These are phyloP conservation scores for Parochlus steinenii DNA, from an alignment of 2,888 invertebrate genomes.

Conservation along the genomic window DNA sequence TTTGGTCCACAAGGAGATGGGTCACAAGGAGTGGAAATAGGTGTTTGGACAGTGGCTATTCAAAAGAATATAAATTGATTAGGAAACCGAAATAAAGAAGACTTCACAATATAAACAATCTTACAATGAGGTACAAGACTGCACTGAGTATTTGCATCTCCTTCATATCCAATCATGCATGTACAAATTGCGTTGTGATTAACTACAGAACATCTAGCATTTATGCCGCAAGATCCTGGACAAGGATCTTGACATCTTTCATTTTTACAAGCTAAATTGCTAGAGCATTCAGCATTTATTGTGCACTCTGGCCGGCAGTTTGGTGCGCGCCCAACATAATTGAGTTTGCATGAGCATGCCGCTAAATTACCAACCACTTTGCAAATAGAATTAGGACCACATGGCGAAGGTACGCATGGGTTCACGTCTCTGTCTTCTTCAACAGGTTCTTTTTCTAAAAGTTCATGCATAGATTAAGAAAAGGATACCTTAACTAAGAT, in stretches of 20 bases:
- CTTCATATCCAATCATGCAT: conserved; percentile 57
- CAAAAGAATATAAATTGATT: conserved; percentile 12
- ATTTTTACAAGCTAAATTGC: conserved; percentile 62
- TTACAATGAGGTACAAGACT: conserved; percentile 22
- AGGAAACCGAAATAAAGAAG: background rate
- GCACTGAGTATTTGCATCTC: conserved; percentile 60
- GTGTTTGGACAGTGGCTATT: conserved; percentile 42
- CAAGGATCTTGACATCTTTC: conserved; percentile 75
- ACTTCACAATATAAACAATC: conserved; percentile 5
- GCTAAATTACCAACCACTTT: conserved; percentile 63
- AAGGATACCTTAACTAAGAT: too few relatives aligned
- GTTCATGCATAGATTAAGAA: too few relatives aligned
- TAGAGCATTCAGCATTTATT: conserved; percentile 63
- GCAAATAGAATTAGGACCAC: conserved; percentile 70
- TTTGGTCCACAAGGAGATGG: conserved; percentile 77
- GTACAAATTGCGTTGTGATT: conserved; percentile 72
- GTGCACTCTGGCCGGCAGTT: conserved; percentile 75
- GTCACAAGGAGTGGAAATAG: conserved; percentile 55
- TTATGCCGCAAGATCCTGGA: conserved; percentile 64
- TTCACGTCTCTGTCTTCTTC: too few relatives aligned
- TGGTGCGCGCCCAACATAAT: conserved; percentile 70
- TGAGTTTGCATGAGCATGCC: conserved; percentile 67
- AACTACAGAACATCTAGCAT: conserved; percentile 65
- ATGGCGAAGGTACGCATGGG: conserved; percentile 66
- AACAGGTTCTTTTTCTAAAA: too few relatives aligned